These are phyloP conservation scores for Apomyelois bistriatella DNA, from an alignment of 2,888 invertebrate genomes.

Conservation along the genomic window DNA sequence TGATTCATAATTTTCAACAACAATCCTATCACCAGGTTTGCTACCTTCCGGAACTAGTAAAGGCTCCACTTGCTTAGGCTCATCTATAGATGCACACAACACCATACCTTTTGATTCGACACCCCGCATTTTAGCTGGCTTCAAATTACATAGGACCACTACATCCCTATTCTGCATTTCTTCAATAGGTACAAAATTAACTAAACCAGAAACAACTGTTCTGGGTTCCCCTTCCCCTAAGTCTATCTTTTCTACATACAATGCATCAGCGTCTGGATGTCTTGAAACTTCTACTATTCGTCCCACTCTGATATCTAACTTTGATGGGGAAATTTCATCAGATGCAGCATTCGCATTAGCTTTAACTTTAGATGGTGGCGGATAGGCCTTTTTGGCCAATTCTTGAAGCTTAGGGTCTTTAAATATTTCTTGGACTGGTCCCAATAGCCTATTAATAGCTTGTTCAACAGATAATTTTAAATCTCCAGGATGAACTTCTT, in stretches of 20 bases:
- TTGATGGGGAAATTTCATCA: constrained; percentile 85
- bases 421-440: constrained; percentile 93
- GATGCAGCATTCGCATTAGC: constrained; percentile 46
- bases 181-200: constrained; percentile 93
- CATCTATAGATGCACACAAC: constrained; percentile 91
- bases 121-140: constrained; percentile 97
- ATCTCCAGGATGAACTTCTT: constrained; percentile 95
- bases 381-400: constrained; percentile 91
- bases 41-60: constrained; percentile 87
- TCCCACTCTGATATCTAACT: constrained; percentile 93
- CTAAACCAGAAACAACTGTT: constrained; percentile 92
- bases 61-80: constrained; percentile 91
- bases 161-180: constrained; percentile 94
- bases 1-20: constrained; percentile 89
- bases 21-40: constrained; percentile 90
- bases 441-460: constrained; percentile 91
- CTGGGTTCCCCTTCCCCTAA: constrained; percentile 87
- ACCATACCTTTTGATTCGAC: constrained; percentile 96
- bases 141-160: constrained; percentile 96
- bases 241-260: constrained; percentile 96
- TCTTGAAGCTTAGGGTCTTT: constrained; percentile 88
- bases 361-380: constrained; percentile 83
- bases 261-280: constrained; percentile 95
- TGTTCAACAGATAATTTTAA: constrained; percentile 91
- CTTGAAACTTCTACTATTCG: constrained; percentile 89